These are phyloP conservation scores for Automeris io DNA, from an alignment of 2,888 invertebrate genomes.

Conservation along the genomic window DNA sequence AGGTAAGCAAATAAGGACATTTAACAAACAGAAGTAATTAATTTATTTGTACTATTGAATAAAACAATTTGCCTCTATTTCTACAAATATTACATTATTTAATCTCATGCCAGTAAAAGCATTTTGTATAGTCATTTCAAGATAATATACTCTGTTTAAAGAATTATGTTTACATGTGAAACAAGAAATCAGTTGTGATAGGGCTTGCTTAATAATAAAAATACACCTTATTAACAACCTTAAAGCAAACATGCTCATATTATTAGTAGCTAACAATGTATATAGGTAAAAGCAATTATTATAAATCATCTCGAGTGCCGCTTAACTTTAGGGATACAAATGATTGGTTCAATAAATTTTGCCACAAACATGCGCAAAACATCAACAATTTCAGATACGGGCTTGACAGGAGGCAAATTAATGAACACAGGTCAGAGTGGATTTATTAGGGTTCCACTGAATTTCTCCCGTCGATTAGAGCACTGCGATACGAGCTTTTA, in stretches of 20 bases:
- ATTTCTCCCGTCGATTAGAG: conserved; percentile 33
- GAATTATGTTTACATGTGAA: no score
- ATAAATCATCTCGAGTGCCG: conserved; percentile 39
- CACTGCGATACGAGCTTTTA: conserved; percentile 16
- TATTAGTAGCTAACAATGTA: background rate
- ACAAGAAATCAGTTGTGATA: no score
- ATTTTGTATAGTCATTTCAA: no score
- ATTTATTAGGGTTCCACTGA: conserved; percentile 57
- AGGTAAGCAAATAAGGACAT: no score
- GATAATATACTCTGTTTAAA: no score
- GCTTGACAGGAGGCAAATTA: conserved; percentile 62
- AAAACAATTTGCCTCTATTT: no score
- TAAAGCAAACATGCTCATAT: background rate
- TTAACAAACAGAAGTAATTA: no score
- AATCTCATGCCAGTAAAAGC: no score
- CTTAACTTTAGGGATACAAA: conserved; percentile 45
- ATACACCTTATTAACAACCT: background rate
- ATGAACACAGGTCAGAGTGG: conserved; percentile 58
- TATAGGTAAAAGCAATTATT: conserved; percentile 29
- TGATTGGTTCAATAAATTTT: conserved; percentile 60
- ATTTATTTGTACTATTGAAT: no score
- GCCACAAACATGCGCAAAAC: conserved; percentile 62
- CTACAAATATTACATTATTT: no score
- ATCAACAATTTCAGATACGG: conserved; percentile 68
- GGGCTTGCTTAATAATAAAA: no score